These are phyloP conservation scores for Gadopsis marmoratus DNA, from an alignment of 2,797 vertebrate species.

Conservation along the genomic window DNA sequence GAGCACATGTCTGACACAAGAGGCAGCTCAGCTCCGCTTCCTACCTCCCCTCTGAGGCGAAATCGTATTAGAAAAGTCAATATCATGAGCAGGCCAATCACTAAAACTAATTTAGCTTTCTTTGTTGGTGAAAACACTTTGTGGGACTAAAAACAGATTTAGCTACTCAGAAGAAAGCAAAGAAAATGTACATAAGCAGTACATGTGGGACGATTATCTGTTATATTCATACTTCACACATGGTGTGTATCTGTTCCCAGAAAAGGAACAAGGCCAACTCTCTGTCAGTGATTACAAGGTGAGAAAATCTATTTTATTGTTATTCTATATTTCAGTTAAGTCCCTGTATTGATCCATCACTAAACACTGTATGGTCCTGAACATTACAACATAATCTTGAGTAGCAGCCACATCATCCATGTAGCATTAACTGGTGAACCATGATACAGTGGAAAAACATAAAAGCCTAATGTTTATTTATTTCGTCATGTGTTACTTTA, in stretches of 20 bases:
- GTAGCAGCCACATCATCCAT: conserved; percentile 21
- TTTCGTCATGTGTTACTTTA: conserved; percentile 77
- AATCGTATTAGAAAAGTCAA: conserved; percentile 73
- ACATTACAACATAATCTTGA: conserved; percentile 28
- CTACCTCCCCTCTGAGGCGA: conserved; percentile 52
- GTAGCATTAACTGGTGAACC: conserved; percentile 21
- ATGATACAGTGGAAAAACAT: conserved; percentile 49
- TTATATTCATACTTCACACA: conserved; percentile 17
- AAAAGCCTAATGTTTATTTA: conserved; percentile 74
- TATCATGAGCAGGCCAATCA: conserved; percentile 69
- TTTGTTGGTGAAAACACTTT: conserved; percentile 50
- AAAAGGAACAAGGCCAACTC: conserved; percentile 44
- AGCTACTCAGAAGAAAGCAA: conserved; percentile 19
- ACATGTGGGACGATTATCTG: not conserved
- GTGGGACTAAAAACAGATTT: conserved; percentile 44
- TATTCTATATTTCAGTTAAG: conserved; percentile 51
- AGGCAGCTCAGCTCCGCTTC: conserved; percentile 63
- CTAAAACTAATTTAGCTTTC: conserved; percentile 62
- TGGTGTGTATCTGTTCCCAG: conserved; percentile 21
- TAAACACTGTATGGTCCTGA: conserved; percentile 41
- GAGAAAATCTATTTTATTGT: conserved; percentile 65
- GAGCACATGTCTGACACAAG: conserved; percentile 79
- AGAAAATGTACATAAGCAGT: conserved; percentile 17
- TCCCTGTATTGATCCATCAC: conserved; percentile 37
- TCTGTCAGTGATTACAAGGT: conserved; percentile 30